Base-by-base conservation (phyloP, 2,797 vertebrate genomes). In the Oryzias dopingdopingensis region DNA sequence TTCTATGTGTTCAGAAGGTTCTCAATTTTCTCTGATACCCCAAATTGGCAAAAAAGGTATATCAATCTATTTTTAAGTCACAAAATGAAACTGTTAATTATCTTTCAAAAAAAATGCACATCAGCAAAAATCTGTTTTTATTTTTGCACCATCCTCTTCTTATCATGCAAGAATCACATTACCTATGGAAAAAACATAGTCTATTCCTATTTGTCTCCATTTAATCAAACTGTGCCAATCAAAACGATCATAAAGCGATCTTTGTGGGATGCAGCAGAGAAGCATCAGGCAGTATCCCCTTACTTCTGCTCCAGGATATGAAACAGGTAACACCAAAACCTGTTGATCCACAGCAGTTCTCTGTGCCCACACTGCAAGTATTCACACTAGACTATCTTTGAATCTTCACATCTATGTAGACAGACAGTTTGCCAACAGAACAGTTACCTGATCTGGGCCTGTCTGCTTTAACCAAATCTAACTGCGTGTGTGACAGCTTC, bases 401-500 rank as follows among this genome's bases (percentile, higher is more conserved):
- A 43, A 82, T 74, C 69, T 47, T 47, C 18, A 22, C 22, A 20
- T 47, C 20, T 74, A 69, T 78, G 74, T 71, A 65, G 72, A 81
- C 43, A 15, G 48, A 20, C 57, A 85, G 79, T 87, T 87, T 86
- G 82, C 81, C 82, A 87, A 76, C 74, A 77, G 58, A 63, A 76
- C 49, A 51, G 77, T 76, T 70, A 88, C 70, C 69, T 55, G 80
- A 84, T 87, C 77, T 66, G 49, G 42, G 47, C 50, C 64, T 50
- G 76, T 77, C 73, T 83, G 76, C 69, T 71, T 72, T 67, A 82
- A 86, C 77, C 81, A 76, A 76, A 78, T 64, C 53, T 57, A 43
- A 50, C 67, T 70, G 56, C 61, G 73, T 61, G 46, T 72, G 75
- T 58, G 74, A 67, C 54, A 52, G 65, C 40, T 59, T 49, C 24